phyloP scores from a whole-genome alignment of 2,797 vertebrate species.

The Rhincodon typus region DNA sequence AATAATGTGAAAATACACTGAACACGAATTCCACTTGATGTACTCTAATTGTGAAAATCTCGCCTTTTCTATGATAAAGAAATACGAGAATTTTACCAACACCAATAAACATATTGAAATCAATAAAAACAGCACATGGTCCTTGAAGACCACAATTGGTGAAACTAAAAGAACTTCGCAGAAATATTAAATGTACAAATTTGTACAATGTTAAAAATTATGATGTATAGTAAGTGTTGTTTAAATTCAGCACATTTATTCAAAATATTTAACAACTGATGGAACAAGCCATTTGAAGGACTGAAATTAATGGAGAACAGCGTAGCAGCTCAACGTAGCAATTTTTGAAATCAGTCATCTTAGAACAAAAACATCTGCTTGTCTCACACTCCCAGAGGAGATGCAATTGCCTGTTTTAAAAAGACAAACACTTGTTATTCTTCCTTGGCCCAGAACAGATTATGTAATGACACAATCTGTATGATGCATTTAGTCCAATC shows the following conservation, averaged over 20 bases:
- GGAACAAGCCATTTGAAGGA: background rate
- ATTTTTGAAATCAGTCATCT: background rate
- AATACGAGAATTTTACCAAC: background rate
- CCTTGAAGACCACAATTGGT: background rate
- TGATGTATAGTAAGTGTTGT: too few species aligned
- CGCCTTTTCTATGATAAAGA: background rate
- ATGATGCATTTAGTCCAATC: background rate
- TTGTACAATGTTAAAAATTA: background rate
- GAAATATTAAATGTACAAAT: background rate
- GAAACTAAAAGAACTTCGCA: background rate
- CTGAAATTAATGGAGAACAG: background rate
- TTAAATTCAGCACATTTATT: background rate
- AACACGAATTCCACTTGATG: too few species aligned
- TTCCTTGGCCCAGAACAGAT: background rate
- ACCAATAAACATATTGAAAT: background rate
- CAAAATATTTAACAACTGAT: background rate
- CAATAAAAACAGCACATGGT: background rate
- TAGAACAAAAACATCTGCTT: background rate
- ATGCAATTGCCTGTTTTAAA: background rate
- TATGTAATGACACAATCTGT: background rate
- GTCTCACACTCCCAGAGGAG: background rate
- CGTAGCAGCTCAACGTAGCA: background rate
- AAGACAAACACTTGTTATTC: background rate
- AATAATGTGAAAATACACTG: background rate
- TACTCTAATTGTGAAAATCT: background rate